phyloP scores from a whole-genome alignment of 2,888 invertebrate species.

The Punctoribates punctum region DNA sequence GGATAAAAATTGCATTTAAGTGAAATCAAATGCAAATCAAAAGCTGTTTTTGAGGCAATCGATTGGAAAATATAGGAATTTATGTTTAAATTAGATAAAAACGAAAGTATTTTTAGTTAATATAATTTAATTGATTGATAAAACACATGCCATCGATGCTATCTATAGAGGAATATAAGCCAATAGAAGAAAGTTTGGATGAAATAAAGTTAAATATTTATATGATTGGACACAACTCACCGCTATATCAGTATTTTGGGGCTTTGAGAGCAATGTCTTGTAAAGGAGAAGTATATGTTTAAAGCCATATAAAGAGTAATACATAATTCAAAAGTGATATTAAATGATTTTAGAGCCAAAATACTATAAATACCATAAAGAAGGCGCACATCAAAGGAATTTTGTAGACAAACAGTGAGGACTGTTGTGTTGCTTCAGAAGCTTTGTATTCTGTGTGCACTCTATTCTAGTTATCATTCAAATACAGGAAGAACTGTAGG shows the following conservation, averaged over 20 bases:
- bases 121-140: not conserved
- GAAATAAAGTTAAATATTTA: not conserved
- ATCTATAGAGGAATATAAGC: no score
- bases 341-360: constrained; percentile 22
- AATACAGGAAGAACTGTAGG: constrained; percentile 25
- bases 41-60: no score
- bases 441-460: constrained; percentile 13
- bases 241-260: not conserved
- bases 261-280: not conserved
- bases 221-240: not conserved
- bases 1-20: no score
- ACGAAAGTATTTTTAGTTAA: no score
- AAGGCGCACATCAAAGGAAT: constrained; percentile 13
- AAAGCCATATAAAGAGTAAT: constrained; percentile 4
- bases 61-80: no score
- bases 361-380: not conserved
- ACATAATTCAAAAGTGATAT: constrained; percentile 25
- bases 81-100: no score
- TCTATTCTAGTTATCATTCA: constrained; percentile 27
- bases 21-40: no score
- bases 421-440: not conserved
- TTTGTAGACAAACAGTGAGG: not conserved
- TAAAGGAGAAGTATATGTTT: constrained; percentile 13
- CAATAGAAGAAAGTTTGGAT: no score
- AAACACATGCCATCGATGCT: not conserved